These are phyloP conservation scores for Bombus picipes DNA, from an alignment of 1,140 invertebrate species.

Conservation along the genomic window DNA sequence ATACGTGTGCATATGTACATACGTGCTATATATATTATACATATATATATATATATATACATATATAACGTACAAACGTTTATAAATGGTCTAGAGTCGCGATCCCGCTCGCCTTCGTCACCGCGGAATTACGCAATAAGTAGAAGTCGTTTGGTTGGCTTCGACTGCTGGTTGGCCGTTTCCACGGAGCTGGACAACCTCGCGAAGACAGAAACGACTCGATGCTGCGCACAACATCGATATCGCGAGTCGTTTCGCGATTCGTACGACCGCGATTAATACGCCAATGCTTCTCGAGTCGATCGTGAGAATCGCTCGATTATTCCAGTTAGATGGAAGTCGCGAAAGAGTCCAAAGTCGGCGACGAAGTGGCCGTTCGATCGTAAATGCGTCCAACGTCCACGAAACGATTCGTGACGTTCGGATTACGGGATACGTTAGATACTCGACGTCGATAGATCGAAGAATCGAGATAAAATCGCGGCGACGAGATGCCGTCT, in stretches of 20 bases:
- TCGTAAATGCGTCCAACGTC: neutral
- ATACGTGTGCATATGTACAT: neutral
- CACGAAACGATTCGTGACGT: neutral
- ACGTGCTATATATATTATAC: neutral
- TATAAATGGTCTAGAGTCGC: conserved; percentile 78
- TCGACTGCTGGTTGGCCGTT: conserved; percentile 68
- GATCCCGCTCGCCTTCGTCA: conserved; percentile 81
- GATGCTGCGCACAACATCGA: neutral
- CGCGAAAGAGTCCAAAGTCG: neutral
- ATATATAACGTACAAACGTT: no score
- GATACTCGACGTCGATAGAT: neutral
- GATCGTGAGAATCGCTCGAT: neutral
- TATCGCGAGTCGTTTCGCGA: neutral
- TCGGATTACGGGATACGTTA: rapidly evolving
- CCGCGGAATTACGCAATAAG: conserved; percentile 80
- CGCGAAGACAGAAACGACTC: conserved; percentile 56
- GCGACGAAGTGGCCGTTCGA: rapidly evolving
- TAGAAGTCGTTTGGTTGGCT: conserved; percentile 79
- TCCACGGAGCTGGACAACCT: conserved; percentile 62
- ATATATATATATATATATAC: neutral
- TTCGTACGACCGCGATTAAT: neutral
- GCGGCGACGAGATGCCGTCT: neutral
- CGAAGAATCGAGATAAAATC: conserved; percentile 1
- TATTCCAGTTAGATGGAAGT: rapidly evolving
- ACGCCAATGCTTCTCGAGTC: neutral